These are phyloP conservation scores for Acanthiza pusilla DNA, from an alignment of 2,797 vertebrate genomes.

Conservation along the genomic window DNA sequence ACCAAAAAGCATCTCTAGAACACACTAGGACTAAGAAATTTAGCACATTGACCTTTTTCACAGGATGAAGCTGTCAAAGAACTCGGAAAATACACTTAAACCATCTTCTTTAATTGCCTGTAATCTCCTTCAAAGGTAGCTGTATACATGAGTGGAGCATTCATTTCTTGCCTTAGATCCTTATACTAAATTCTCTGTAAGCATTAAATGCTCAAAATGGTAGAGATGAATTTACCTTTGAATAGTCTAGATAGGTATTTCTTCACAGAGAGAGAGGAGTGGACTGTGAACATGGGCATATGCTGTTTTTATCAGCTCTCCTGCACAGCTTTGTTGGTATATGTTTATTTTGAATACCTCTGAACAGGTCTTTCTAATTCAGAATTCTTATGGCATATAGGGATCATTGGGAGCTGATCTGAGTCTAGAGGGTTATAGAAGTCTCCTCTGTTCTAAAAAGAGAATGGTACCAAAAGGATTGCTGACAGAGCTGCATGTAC, in stretches of 20 bases:
- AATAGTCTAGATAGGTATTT: neutral
- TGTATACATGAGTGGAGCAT: neutral
- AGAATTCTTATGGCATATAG: neutral
- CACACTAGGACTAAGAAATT: neutral
- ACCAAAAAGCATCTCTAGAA: neutral
- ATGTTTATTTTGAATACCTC: neutral
- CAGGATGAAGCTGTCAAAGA: neutral
- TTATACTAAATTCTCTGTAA: neutral
- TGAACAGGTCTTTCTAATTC: neutral
- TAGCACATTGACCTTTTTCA: neutral
- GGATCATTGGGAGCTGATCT: neutral
- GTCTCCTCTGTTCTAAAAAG: neutral
- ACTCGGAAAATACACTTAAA: neutral
- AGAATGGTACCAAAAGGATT: neutral
- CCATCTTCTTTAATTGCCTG: neutral
- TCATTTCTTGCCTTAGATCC: neutral
- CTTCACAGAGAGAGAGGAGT: neutral
- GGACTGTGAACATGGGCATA: neutral
- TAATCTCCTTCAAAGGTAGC: neutral
- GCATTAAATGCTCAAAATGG: neutral
- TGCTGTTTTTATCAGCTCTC: neutral
- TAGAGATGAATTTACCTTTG: neutral
- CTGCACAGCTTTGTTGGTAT: neutral
- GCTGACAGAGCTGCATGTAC: neutral
- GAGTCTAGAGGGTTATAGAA: neutral